Conservation (phyloP, 2,797 vertebrate species). For the Florisuga fusca region DNA sequence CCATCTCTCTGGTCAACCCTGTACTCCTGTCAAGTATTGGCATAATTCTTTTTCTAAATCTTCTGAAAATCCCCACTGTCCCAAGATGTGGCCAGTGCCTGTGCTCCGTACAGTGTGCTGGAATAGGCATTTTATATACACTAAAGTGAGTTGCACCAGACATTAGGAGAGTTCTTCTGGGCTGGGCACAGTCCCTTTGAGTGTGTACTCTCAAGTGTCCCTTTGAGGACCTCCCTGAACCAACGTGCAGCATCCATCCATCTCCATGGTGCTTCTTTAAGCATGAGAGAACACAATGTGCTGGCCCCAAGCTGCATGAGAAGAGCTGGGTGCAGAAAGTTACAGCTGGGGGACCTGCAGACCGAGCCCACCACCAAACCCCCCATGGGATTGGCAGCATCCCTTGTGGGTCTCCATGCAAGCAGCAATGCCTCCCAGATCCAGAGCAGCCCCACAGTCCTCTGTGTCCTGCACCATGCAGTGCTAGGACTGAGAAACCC, state of each 20-base stretch:
- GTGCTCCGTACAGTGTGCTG: background rate
- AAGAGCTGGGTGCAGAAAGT: background rate
- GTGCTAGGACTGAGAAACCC: background rate
- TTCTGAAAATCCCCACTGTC: slow-evolving; percentile 51
- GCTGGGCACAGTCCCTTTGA: background rate
- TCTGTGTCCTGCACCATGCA: background rate
- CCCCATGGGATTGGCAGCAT: background rate
- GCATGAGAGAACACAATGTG: background rate
- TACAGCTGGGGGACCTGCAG: background rate
- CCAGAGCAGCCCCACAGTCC: accelerated
- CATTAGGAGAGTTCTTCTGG: background rate
- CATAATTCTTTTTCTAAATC: slow-evolving; percentile 33
- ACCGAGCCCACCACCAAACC: background rate
- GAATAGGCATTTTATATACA: background rate
- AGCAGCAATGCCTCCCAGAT: background rate
- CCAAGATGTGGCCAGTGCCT: background rate
- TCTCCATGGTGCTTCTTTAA: background rate
- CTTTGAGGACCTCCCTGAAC: background rate
- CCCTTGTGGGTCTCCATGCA: background rate
- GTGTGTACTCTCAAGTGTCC: background rate
- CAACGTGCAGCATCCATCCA: accelerated
- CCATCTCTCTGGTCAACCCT: background rate
- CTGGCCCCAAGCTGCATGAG: background rate
- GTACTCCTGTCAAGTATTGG: slow-evolving; percentile 13
- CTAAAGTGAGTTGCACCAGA: background rate